Percentiles rank a stretch among this genome's conserved stretches.
phyloP scores from a whole-genome alignment of 2,888 invertebrate species.

The Dicycla oo region DNA sequence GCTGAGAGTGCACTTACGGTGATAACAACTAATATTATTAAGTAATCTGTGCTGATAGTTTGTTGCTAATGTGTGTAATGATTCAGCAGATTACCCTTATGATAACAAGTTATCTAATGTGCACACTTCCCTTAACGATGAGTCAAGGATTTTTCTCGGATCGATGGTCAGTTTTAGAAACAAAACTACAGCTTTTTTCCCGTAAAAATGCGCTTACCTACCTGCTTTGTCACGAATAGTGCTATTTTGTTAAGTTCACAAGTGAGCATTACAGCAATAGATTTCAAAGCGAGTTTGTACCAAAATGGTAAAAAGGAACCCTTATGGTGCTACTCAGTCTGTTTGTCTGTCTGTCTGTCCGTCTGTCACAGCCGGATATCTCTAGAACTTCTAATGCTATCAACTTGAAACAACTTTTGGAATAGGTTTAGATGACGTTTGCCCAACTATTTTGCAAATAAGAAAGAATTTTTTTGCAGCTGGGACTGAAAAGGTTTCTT shows the following conservation, averaged over 20 bases:
- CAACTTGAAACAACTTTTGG: too few relatives aligned
- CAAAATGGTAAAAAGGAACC: too few relatives aligned
- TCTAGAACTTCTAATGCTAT: too few relatives aligned
- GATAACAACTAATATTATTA: constrained; percentile 17
- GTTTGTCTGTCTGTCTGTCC: too few relatives aligned
- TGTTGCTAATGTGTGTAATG: constrained; percentile 29
- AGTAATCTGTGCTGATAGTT: constrained; percentile 24
- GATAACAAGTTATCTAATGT: constrained; percentile 37
- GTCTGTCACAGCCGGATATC: too few relatives aligned
- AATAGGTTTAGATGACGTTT: too few relatives aligned
- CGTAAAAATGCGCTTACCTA: background rate
- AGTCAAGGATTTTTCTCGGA: constrained; percentile 21
- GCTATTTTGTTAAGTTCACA: background rate
- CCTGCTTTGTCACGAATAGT: background rate
- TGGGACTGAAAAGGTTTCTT: too few relatives aligned
- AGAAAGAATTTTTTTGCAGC: too few relatives aligned
- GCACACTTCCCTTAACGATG: constrained; percentile 23
- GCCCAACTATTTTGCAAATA: too few relatives aligned
- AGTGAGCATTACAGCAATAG: too few relatives aligned
- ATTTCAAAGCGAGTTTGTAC: background rate
- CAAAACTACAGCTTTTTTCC: background rate
- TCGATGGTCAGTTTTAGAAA: background rate
- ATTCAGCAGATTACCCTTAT: constrained; percentile 24
- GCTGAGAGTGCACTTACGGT: constrained; percentile 13
- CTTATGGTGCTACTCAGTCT: too few relatives aligned